Conservation (phyloP, 2,797 vertebrate genomes). For the Acipenser transmontanus region DNA sequence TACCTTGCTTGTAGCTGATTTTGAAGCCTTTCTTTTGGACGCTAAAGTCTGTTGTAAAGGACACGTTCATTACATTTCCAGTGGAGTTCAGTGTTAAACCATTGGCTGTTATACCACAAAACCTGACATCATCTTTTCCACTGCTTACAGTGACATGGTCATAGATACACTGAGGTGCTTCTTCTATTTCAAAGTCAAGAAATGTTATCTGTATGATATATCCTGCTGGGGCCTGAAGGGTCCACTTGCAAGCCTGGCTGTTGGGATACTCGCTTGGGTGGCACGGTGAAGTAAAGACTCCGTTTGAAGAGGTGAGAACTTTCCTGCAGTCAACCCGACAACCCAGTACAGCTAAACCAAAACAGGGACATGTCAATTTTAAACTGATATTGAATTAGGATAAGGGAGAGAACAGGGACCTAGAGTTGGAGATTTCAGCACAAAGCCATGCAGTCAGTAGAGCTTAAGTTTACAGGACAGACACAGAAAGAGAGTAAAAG, state of each 20-base stretch:
- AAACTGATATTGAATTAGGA: constrained; percentile 24
- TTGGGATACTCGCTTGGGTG: constrained; percentile 83
- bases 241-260: constrained; percentile 76
- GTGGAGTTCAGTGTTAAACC: constrained; percentile 89
- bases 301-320: constrained; percentile 62
- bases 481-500: constrained; percentile 28
- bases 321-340: constrained; percentile 69
- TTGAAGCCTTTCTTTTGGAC: constrained; percentile 92
- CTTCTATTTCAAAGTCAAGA: constrained; percentile 89
- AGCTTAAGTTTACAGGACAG: constrained; percentile 11
- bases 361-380: constrained; percentile 27
- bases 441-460: constrained; percentile 14
- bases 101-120: constrained; percentile 86
- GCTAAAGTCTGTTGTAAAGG: constrained; percentile 89
- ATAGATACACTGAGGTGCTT: constrained; percentile 86
- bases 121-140: constrained; percentile 63
- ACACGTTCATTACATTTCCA: constrained; percentile 79
- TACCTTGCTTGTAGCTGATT: constrained; percentile 86
- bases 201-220: constrained; percentile 88
- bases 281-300: constrained; percentile 82
- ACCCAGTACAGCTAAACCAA: constrained; percentile 60
- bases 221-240: constrained; percentile 76
- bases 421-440: constrained; percentile 2
- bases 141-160: constrained; percentile 75
- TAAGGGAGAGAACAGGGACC: constrained; percentile 14